Percentiles rank a stretch among this genome's conserved stretches.
phyloP scores from a whole-genome alignment of 37 sponge, comb jelly and placozoan species.

The Aphrocallistes beatrix region DNA sequence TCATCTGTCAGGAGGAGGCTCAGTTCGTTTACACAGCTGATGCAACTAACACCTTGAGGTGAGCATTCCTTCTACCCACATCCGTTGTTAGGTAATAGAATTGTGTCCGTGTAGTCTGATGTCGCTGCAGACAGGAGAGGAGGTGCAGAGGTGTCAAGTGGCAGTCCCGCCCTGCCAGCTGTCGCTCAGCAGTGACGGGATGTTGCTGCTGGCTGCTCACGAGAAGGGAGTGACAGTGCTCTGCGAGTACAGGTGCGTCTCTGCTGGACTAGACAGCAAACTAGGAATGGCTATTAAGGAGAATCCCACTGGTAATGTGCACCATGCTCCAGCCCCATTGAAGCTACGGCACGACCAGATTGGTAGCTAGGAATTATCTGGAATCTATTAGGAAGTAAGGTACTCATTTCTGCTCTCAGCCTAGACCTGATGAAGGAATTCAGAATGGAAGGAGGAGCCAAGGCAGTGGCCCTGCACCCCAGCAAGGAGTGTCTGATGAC shows the following conservation, averaged over 20 bases:
- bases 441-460: neutral
- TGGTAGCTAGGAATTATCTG: neutral
- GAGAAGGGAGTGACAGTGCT: neutral
- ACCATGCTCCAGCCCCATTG: no score
- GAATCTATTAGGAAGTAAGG: neutral
- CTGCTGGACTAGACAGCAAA: no score
- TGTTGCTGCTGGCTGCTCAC: neutral
- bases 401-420: neutral
- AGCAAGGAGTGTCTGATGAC: neutral
- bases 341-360: no score
- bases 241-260: neutral
- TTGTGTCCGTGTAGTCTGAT: neutral
- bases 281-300: no score
- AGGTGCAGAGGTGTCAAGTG: neutral
- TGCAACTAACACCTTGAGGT: neutral
- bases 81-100: neutral
- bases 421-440: neutral
- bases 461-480: neutral
- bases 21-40: neutral
- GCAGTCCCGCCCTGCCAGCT: neutral
- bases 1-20: neutral
- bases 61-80: neutral
- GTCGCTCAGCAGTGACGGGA: neutral
- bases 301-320: no score
- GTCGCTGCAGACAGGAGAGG: neutral